phyloP scores from a whole-genome alignment of 2,113 vertebrate species.

The Nannobrachium achirus region DNA sequence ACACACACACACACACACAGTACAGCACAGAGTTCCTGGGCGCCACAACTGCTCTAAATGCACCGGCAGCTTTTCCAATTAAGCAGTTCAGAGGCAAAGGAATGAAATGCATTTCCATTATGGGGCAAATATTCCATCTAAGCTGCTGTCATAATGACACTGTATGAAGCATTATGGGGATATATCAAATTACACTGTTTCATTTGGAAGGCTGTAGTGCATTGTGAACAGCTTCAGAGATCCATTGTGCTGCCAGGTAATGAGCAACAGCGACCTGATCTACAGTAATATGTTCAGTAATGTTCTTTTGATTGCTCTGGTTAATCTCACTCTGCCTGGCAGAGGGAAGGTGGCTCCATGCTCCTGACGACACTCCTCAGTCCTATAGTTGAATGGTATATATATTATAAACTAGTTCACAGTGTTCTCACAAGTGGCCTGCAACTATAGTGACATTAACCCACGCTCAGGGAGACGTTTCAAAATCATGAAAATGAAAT shows the following conservation, averaged over 20 bases:
- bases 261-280: constrained; percentile 72
- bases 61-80: constrained; percentile 55
- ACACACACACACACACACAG: constrained; percentile 18
- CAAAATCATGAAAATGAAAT: no score
- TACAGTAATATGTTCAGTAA: constrained; percentile 79
- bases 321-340: constrained; percentile 72
- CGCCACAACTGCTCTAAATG: no score
- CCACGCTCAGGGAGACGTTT: no score
- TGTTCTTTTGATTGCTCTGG: constrained; percentile 82
- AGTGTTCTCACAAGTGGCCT: no score
- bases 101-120: constrained; percentile 79
- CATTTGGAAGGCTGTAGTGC: constrained; percentile 77
- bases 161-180: constrained; percentile 74
- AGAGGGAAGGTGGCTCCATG: constrained; percentile 24
- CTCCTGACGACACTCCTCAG: constrained; percentile 21
- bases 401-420: no score
- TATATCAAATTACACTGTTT: constrained; percentile 81
- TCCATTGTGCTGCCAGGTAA: constrained; percentile 76
- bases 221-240: constrained; percentile 72
- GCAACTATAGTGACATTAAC: no score
- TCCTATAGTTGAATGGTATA: constrained; percentile 36
- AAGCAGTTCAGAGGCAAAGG: constrained; percentile 66
- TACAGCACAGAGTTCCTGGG: no score
- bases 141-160: constrained; percentile 68
- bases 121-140: constrained; percentile 66